Evolutionary conservation across 2,113 vertebrate genomes (phyloP), one percentile per base, ranked within the genome.

Genomic region (Podarcis muralis): DNA sequence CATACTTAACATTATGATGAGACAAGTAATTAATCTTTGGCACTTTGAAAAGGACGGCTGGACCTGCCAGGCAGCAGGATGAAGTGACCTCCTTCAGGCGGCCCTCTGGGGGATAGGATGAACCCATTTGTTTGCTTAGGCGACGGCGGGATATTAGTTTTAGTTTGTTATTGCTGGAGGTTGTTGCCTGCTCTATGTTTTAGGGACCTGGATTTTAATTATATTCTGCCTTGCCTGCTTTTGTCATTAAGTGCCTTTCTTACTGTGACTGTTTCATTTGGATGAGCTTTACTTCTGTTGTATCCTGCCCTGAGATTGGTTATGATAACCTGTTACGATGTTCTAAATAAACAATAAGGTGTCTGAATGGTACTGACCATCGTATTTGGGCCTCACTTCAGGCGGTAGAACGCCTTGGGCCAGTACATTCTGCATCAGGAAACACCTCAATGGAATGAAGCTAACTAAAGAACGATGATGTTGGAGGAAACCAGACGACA

Each of bases 401-500:
- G 32, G n/a, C 9, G 23, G 53, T 20, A 27, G 22, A 37, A 32
- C 37, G 15, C 59, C 35, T 75, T 37, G 53, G 53, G 53, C 27
- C 48, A 22, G 53, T 5, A 20, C 53, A 16, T 15, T 32, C 15
- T 69, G 59, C 80, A 93, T 79, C 53, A 90, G 92, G 74, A 48
- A 85, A 93, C 71, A 72, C 32, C 83, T 93, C 85, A 92, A 69
- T 83, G 87, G 89, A 92, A 92, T 65, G 88, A 69, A 94, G 57
- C 32, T 90, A 83, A 90, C 91, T 83, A 91, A 53, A 89, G 87
- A 92, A 92, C 88, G 18, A 92, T 92, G 93, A 91, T 94, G 92
- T 68, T 6, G 66, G 9, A 62, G 7, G 91, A 93, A 95, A 57
- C 80, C 7, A 92, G 91, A 93, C 88, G 90, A 91, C 86, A 91